A percentile compares a stretch with the other conserved stretches of the same genome.
phyloP scores from a whole-genome alignment of 2,797 vertebrate genomes.

The Catharus ustulatus region DNA sequence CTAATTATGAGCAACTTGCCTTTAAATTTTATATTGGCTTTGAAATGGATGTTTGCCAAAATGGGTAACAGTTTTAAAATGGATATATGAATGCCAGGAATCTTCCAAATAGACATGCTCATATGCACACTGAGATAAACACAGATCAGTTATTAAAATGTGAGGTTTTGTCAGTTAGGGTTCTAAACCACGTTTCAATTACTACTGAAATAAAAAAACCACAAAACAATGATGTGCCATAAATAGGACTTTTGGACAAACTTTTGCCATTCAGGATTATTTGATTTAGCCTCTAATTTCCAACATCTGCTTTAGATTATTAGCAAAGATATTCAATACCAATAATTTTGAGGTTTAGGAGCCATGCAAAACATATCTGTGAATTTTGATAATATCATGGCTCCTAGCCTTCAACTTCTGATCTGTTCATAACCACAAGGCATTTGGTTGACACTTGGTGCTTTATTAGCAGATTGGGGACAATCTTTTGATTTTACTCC shows the following conservation, averaged over 20 bases:
- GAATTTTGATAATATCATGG: background rate
- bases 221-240: background rate
- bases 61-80: background rate
- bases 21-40: background rate
- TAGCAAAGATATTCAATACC: background rate
- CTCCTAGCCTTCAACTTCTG: background rate
- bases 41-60: background rate
- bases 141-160: background rate
- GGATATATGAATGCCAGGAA: background rate
- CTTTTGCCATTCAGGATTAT: background rate
- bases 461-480: background rate
- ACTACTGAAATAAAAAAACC: background rate
- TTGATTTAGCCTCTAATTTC: background rate
- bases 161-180: background rate
- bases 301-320: conserved; percentile 11
- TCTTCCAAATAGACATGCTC: background rate
- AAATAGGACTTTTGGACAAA: background rate
- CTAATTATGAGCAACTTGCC: background rate
- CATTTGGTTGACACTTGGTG: background rate
- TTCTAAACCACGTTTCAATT: background rate
- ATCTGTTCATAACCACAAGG: background rate
- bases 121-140: background rate
- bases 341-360: conserved; percentile 32
- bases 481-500: background rate
- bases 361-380: background rate